Evolutionary conservation across 2,888 invertebrate species (phyloP).

Genomic region (Creontiades dilutus): DNA sequence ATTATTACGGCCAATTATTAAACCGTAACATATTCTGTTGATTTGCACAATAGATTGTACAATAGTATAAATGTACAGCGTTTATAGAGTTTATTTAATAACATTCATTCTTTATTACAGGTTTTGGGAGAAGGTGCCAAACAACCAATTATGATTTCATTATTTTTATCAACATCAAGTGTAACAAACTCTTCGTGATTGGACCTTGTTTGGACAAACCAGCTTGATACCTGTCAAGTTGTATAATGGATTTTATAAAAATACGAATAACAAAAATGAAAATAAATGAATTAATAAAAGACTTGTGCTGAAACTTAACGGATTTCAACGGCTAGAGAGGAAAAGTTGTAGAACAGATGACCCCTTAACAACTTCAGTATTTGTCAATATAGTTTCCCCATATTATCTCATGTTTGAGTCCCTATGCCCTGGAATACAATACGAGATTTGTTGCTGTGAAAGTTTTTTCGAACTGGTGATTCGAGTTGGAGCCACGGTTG

Average conservation of each 20-base stretch:
- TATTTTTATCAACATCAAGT: background rate
- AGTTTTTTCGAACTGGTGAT: too few species aligned
- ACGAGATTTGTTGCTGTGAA: too few species aligned
- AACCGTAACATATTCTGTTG: too few species aligned
- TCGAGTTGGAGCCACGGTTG: too few species aligned
- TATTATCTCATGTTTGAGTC: too few species aligned
- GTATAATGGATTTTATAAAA: background rate
- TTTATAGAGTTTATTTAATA: background rate
- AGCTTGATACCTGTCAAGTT: background rate
- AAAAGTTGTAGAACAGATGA: background rate
- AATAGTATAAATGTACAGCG: too few species aligned
- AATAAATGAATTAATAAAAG: background rate
- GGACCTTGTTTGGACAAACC: background rate
- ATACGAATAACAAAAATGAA: background rate
- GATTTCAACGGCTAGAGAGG: background rate
- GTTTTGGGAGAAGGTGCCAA: background rate
- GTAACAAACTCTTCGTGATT: background rate
- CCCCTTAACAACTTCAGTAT: background rate
- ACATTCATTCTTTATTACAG: background rate
- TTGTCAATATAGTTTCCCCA: too few species aligned
- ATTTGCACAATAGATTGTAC: too few species aligned
- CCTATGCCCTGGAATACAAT: too few species aligned
- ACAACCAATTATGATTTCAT: conserved; percentile 7
- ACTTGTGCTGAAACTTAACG: background rate
- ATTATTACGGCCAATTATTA: too few species aligned